phyloP scores from a whole-genome alignment of 2,888 invertebrate genomes.

The Chromoteleia sp. region DNA sequence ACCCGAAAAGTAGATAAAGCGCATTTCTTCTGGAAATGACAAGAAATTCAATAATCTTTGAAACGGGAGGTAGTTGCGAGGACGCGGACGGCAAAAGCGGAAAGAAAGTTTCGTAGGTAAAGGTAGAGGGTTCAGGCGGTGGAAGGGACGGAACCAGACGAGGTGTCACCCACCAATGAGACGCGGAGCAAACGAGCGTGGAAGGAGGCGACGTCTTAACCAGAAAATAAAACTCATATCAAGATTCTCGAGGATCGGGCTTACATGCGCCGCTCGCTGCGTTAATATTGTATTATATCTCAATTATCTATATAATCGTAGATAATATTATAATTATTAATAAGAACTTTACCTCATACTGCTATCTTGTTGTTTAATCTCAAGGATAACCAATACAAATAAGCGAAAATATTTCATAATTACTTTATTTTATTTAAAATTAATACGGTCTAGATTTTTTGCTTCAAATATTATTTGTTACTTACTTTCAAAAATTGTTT shows the following conservation, averaged over 20 bases:
- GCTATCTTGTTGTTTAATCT: background rate
- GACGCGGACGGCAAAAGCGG: slow-evolving; percentile 26
- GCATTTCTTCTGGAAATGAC: slow-evolving; percentile 84
- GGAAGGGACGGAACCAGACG: slow-evolving; percentile 10
- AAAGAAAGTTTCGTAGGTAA: slow-evolving; percentile 61
- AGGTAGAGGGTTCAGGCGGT: slow-evolving; percentile 33
- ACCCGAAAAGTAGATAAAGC: slow-evolving; percentile 79
- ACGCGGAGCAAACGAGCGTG: slow-evolving; percentile 37
- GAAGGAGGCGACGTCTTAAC: slow-evolving; percentile 41
- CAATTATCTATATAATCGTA: slow-evolving; percentile 38
- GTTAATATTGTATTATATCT: slow-evolving; percentile 9
- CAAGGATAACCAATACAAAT: background rate
- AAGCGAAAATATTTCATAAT: slow-evolving; percentile 11
- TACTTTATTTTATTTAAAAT: slow-evolving; percentile 5
- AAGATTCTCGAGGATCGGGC: slow-evolving; percentile 23
- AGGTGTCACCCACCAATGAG: slow-evolving; percentile 53
- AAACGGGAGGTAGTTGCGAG: slow-evolving; percentile 71
- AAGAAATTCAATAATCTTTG: slow-evolving; percentile 83
- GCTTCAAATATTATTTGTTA: too few relatives aligned
- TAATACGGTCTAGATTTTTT: background rate
- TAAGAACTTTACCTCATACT: slow-evolving; percentile 2
- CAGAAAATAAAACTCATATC: slow-evolving; percentile 53
- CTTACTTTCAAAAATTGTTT: too few relatives aligned
- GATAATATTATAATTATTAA: slow-evolving; percentile 28
- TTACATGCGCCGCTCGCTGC: slow-evolving; percentile 12